A percentile compares a stretch with the other conserved stretches of the same genome.
Evolutionary conservation across 2,113 vertebrate species (phyloP).

Genomic region (Periophthalmus modestus): DNA sequence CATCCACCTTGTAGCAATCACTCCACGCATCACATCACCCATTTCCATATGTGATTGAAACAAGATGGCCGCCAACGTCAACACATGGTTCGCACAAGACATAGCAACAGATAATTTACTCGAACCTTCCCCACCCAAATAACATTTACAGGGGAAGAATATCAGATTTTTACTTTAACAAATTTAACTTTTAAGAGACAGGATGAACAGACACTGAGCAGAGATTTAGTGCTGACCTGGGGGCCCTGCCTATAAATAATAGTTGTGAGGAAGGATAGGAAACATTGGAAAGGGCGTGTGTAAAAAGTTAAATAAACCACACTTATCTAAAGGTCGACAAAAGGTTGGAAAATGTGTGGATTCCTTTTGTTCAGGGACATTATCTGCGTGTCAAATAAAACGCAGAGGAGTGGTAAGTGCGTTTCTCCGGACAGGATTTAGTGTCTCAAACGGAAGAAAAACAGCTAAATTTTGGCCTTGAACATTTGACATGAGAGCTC

Average conservation of each 20-base stretch:
- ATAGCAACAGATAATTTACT: conserved; percentile 52
- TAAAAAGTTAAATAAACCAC: conserved; percentile 31
- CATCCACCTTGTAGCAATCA: conserved; percentile 62
- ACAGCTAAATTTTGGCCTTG: conserved; percentile 14
- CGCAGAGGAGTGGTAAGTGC: background rate
- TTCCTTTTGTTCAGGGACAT: conserved; percentile 38
- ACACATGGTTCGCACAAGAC: conserved; percentile 46
- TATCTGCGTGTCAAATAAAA: conserved; percentile 38
- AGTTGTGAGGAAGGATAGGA: conserved; percentile 17
- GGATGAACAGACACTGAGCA: conserved; percentile 52
- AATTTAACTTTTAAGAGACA: conserved; percentile 56
- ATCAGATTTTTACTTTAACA: conserved; percentile 25
- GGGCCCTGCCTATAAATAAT: conserved; percentile 39
- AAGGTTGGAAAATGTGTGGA: conserved; percentile 19
- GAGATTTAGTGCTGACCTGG: conserved; percentile 49
- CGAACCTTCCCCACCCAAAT: conserved; percentile 39
- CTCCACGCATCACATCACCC: conserved; percentile 43
- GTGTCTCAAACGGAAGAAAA: background rate
- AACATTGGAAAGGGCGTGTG: conserved; percentile 14
- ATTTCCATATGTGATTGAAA: conserved; percentile 40
- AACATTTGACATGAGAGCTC: conserved; percentile 10
- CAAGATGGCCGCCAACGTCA: conserved; percentile 33
- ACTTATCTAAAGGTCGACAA: conserved; percentile 19
- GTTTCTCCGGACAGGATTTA: conserved; percentile 14
- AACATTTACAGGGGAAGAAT: conserved; percentile 28